These are phyloP conservation scores for Salticus scenicus DNA, from an alignment of 2,888 invertebrate species.

Conservation along the genomic window DNA sequence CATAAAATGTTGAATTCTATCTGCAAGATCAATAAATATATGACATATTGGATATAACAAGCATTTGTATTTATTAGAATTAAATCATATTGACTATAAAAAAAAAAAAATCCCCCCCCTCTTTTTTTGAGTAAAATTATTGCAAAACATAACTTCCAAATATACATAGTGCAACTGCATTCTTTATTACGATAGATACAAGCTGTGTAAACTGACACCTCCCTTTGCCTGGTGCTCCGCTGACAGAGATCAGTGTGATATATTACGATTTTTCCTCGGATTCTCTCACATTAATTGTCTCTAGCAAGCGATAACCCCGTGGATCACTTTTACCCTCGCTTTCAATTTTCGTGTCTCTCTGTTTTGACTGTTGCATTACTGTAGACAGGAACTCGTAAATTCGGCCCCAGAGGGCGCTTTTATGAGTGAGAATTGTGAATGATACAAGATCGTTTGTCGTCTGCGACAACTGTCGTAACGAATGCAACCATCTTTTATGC, in stretches of 20 bases:
- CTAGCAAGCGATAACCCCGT: conserved; percentile 52
- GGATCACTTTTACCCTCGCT: conserved; percentile 1
- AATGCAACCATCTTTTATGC: conserved; percentile 33
- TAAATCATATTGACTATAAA: no score
- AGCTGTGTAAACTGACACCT: conserved; percentile 48
- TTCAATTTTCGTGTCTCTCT: conserved; percentile 53
- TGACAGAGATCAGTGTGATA: conserved; percentile 52
- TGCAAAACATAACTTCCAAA: no score
- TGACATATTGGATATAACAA: no score
- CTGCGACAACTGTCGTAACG: conserved; percentile 54
- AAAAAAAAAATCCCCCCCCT: no score
- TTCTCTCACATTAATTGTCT: conserved; percentile 68
- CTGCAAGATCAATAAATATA: no score
- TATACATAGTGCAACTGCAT: no score
- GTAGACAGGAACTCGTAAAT: conserved; percentile 40
- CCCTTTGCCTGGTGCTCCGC: conserved; percentile 43
- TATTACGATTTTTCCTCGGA: conserved; percentile 58
- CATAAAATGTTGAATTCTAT: no score
- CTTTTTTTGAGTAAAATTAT: no score
- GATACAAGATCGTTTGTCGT: conserved; percentile 65
- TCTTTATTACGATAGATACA: conserved; percentile 7
- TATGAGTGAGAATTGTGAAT: conserved; percentile 52
- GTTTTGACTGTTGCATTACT: conserved; percentile 58
- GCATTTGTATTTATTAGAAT: no score
- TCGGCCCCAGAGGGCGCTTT: conserved; percentile 39